A percentile compares a stretch with the other conserved stretches of the same genome.
Evolutionary conservation across 2,888 invertebrate genomes (phyloP).

Genomic region (Asteroscopus sphinx): DNA sequence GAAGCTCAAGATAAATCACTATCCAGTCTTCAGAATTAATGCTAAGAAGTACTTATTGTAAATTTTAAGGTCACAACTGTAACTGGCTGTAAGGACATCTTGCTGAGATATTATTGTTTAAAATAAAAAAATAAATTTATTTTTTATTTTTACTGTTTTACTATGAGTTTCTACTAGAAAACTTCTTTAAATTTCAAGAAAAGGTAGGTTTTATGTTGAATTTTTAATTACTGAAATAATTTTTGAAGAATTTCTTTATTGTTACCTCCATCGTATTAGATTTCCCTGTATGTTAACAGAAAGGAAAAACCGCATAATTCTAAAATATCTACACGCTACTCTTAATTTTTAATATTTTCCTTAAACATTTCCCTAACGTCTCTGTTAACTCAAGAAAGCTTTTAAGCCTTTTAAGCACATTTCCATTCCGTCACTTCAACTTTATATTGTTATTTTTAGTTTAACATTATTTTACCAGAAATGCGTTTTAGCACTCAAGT

Average conservation of each 20-base stretch:
- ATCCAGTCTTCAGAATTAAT: neutral
- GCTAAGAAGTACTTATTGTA: no score
- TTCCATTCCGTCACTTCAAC: slow-evolving; percentile 45
- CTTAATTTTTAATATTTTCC: slow-evolving; percentile 56
- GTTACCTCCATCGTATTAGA: neutral
- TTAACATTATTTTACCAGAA: slow-evolving; percentile 11
- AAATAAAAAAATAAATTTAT: no score
- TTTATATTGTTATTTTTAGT: slow-evolving; percentile 31
- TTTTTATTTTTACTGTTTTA: no score
- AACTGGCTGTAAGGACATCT: no score
- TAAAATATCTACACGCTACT: slow-evolving; percentile 26
- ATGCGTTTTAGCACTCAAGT: neutral
- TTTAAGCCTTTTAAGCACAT: slow-evolving; percentile 59
- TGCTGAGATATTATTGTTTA: no score
- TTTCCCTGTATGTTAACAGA: neutral
- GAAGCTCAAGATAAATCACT: neutral
- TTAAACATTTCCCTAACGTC: slow-evolving; percentile 57
- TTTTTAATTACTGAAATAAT: neutral
- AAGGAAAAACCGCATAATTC: slow-evolving; percentile 13
- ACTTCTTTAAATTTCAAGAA: no score
- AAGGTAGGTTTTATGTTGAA: no score
- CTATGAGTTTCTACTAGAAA: no score
- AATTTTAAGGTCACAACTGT: no score
- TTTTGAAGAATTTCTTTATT: neutral
- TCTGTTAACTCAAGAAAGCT: slow-evolving; percentile 58